These are phyloP conservation scores for Diprion similis DNA, from an alignment of 1,140 invertebrate species.

Conservation along the genomic window DNA sequence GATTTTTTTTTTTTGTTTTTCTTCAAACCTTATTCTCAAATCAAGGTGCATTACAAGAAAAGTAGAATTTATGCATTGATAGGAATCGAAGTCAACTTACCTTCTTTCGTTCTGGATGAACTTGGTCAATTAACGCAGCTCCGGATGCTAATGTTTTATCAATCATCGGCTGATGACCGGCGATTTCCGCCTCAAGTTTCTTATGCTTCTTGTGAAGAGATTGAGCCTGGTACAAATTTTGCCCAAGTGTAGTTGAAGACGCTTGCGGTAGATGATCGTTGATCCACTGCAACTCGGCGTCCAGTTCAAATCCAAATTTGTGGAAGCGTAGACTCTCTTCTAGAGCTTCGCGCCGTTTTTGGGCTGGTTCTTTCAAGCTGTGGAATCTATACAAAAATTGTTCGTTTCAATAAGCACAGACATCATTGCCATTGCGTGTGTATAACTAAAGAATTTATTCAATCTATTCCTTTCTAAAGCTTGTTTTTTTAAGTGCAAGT, in stretches of 20 bases:
- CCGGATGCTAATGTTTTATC: constrained; percentile 81
- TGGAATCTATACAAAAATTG: constrained; percentile 58
- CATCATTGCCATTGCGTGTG: too few relatives aligned
- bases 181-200: constrained; percentile 87
- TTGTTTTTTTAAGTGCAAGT: too few relatives aligned
- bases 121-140: constrained; percentile 71
- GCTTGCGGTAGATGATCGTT: constrained; percentile 86
- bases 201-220: constrained; percentile 93
- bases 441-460: too few relatives aligned
- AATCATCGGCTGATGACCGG: constrained; percentile 82
- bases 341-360: constrained; percentile 75
- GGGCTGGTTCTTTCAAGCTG: constrained; percentile 69
- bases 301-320: constrained; percentile 94
- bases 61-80: not conserved
- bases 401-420: constrained; percentile 8
- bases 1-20: not conserved
- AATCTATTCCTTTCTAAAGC: too few relatives aligned
- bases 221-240: constrained; percentile 91
- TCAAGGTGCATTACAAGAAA: too few relatives aligned
- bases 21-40: not conserved
- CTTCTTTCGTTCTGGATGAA: constrained; percentile 79
- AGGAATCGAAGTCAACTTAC: constrained; percentile 53
- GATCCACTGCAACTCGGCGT: constrained; percentile 95
- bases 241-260: constrained; percentile 75
- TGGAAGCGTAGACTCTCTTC: constrained; percentile 89